These are phyloP conservation scores for Monochamus alternatus DNA, from an alignment of 2,888 invertebrate genomes.

Conservation along the genomic window DNA sequence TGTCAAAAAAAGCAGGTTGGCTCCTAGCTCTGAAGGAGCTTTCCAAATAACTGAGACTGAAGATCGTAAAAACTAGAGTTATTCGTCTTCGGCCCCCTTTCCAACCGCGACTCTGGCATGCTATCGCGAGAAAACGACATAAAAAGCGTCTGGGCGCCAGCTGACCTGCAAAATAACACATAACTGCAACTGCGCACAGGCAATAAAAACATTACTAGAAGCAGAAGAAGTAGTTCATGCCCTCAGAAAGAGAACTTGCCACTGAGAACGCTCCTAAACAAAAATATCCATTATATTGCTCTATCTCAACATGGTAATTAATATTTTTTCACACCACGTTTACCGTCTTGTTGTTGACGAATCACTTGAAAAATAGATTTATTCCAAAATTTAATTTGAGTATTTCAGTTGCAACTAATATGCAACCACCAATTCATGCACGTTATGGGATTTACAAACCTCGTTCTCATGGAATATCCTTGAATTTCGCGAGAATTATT, in stretches of 20 bases:
- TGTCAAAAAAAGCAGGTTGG: neutral
- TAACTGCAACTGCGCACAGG: constrained; percentile 44
- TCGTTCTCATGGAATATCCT: too few species aligned
- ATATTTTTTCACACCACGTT: too few species aligned
- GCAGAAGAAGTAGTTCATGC: constrained; percentile 21
- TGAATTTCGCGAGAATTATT: too few species aligned
- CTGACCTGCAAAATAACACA: constrained; percentile 45
- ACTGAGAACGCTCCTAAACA: neutral
- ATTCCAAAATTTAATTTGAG: too few species aligned
- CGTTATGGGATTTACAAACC: too few species aligned
- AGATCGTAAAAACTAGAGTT: constrained; percentile 19
- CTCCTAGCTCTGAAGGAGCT: neutral
- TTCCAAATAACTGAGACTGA: neutral
- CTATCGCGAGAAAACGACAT: constrained; percentile 30
- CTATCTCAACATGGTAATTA: too few species aligned
- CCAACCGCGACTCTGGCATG: constrained; percentile 22
- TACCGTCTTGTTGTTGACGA: too few species aligned
- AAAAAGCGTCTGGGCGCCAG: constrained; percentile 43
- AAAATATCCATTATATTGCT: neutral
- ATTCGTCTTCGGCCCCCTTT: constrained; percentile 26
- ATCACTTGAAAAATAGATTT: too few species aligned
- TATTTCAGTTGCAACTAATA: too few species aligned
- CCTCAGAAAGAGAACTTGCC: constrained; percentile 11
- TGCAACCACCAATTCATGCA: too few species aligned
- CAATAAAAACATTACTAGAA: constrained; percentile 37